Conservation (phyloP, 2,113 vertebrate species). For the Erinaceus europaeus region DNA sequence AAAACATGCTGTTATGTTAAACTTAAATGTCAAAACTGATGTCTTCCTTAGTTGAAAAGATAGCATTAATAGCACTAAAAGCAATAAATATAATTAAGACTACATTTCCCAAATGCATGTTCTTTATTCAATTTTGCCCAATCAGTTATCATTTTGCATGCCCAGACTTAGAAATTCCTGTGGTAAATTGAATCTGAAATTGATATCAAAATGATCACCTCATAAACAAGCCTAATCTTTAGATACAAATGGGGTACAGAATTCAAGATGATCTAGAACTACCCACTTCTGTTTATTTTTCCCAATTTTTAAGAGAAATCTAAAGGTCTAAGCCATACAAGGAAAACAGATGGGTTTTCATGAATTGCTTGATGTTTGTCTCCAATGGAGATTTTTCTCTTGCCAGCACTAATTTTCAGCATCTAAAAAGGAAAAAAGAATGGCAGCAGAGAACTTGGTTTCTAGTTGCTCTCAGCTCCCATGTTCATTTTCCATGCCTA, state of each 20-base stretch:
- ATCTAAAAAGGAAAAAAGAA: constrained; percentile 13
- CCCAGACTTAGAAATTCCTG: constrained; percentile 43
- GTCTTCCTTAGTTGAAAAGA: constrained; percentile 73
- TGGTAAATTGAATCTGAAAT: constrained; percentile 39
- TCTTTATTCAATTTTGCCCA: constrained; percentile 59
- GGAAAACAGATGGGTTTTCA: constrained; percentile 32
- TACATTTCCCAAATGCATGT: constrained; percentile 55
- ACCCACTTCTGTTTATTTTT: neutral
- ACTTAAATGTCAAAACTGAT: constrained; percentile 24
- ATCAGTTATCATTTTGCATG: neutral
- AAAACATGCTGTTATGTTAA: constrained; percentile 64
- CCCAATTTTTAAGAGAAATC: constrained; percentile 12
- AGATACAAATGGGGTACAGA: neutral
- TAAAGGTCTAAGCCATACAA: neutral
- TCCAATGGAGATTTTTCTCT: constrained; percentile 25
- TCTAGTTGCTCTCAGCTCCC: constrained; percentile 8
- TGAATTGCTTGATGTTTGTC: neutral
- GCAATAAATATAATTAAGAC: constrained; percentile 42
- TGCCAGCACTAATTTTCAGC: neutral
- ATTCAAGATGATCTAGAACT: neutral
- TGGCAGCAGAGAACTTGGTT: neutral
- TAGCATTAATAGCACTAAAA: constrained; percentile 63
- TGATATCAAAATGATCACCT: constrained; percentile 49
- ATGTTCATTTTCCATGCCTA: constrained; percentile 35
- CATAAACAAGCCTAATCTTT: constrained; percentile 22